A percentile compares a stretch with the other conserved stretches of the same genome.
These are phyloP conservation scores for Platorchestia sp. DNA, from an alignment of 1,140 invertebrate genomes.

Conservation along the genomic window DNA sequence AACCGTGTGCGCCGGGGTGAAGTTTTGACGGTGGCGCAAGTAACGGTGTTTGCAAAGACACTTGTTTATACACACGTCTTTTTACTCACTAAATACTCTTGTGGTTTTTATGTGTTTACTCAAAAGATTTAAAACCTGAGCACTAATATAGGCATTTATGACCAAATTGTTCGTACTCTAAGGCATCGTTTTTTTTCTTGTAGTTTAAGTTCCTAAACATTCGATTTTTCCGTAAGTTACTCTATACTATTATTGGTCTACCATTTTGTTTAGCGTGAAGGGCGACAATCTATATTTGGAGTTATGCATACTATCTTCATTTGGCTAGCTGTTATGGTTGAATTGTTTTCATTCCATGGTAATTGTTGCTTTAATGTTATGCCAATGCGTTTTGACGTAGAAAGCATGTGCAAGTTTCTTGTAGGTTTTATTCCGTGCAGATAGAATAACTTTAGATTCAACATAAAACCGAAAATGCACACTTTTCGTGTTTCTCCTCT, in stretches of 20 bases:
- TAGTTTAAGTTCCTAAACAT: not conserved
- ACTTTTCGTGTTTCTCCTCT: no score
- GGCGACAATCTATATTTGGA: not conserved
- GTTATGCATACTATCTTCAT: not conserved
- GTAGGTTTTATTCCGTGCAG: no score
- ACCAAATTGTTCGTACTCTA: not conserved
- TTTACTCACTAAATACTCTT: not conserved
- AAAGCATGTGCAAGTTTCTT: not conserved
- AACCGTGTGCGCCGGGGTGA: not conserved
- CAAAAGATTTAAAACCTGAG: not conserved
- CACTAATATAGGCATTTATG: not conserved
- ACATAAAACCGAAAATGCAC: no score
- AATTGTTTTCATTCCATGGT: not conserved
- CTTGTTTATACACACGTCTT: not conserved
- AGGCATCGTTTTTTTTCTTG: not conserved
- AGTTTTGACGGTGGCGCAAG: not conserved
- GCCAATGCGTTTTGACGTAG: not conserved
- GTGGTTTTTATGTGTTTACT: not conserved
- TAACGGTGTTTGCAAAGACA: not conserved
- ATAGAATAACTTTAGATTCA: no score
- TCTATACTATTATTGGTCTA: not conserved
- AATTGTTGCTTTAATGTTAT: not conserved
- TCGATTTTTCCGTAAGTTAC: not conserved
- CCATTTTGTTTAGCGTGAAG: not conserved
- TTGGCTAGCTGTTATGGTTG: not conserved